Percentiles rank a stretch among this genome's conserved stretches.
phyloP scores from a whole-genome alignment of 2,888 invertebrate genomes.

The Patella caerulea region DNA sequence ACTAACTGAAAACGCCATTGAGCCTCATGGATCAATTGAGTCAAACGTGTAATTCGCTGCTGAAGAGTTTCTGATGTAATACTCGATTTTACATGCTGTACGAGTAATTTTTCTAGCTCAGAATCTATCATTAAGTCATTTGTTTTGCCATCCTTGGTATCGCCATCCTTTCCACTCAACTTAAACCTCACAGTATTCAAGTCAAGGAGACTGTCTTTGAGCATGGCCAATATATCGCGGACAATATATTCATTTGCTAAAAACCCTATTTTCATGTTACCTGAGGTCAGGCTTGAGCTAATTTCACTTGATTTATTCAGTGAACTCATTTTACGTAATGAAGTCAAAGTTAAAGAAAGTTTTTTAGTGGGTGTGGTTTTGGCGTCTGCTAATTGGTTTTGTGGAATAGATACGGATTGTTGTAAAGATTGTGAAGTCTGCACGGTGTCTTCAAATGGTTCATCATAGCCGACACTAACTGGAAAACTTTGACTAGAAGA shows the following conservation, averaged over 20 bases:
- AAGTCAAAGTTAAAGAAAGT: background rate
- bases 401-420: conserved; percentile 13
- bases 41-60: conserved; percentile 71
- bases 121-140: conserved; percentile 35
- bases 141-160: conserved; percentile 23
- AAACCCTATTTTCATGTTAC: conserved; percentile 48
- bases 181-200: conserved; percentile 54
- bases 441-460: conserved; percentile 41
- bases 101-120: conserved; percentile 49
- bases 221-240: conserved; percentile 60
- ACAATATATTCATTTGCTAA: conserved; percentile 62
- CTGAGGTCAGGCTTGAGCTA: conserved; percentile 16
- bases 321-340: background rate
- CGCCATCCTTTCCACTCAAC: conserved; percentile 46
- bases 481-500: conserved; percentile 24
- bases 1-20: conserved; percentile 82
- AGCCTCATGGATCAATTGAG: conserved; percentile 78
- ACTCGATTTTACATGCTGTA: conserved; percentile 50
- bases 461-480: conserved; percentile 43
- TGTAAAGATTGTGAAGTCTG: conserved; percentile 6
- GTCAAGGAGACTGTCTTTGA: conserved; percentile 63
- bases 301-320: background rate
- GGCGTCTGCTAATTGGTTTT: background rate
- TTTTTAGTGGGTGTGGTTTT: background rate
- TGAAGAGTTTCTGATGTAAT: conserved; percentile 49